Percentiles rank a stretch among this genome's conserved stretches.
Conservation (phyloP, 2,797 vertebrate genomes). For the Cyclura pinguis region DNA sequence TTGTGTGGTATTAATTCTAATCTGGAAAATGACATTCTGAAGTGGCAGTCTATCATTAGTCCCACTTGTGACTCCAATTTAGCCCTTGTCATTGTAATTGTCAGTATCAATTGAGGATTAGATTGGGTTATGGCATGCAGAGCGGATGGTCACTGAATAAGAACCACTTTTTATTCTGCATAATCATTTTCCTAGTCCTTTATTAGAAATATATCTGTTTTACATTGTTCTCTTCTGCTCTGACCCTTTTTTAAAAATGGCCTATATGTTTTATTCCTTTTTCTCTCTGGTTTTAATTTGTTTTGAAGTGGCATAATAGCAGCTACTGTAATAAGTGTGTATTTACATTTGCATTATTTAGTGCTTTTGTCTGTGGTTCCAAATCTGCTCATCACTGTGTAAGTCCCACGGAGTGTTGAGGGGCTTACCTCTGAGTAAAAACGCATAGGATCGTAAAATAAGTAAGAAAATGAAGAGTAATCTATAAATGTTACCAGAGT, state of each 20-base stretch:
- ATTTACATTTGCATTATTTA: background rate
- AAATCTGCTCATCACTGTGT: no score
- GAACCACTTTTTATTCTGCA: slow-evolving; percentile 39
- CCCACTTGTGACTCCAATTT: slow-evolving; percentile 54
- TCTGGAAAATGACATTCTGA: slow-evolving; percentile 51
- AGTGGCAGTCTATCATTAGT: slow-evolving; percentile 56
- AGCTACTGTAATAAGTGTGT: background rate
- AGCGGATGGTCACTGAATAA: slow-evolving; percentile 38
- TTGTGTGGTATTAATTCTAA: slow-evolving; percentile 58
- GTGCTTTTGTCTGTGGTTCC: background rate
- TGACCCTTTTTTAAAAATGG: background rate
- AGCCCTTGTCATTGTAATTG: slow-evolving; percentile 58
- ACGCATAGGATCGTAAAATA: background rate
- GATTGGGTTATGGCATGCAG: slow-evolving; percentile 29
- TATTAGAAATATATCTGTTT: slow-evolving; percentile 17
- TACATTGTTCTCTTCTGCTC: slow-evolving; percentile 36
- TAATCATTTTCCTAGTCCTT: slow-evolving; percentile 15
- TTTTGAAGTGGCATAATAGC: slow-evolving; percentile 5
- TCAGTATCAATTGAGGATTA: slow-evolving; percentile 54
- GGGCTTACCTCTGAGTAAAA: background rate
- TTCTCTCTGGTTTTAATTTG: background rate
- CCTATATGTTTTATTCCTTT: background rate
- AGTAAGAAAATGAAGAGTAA: slow-evolving; percentile 25
- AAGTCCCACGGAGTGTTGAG: background rate
- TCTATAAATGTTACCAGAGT: background rate